phyloP scores from a whole-genome alignment of 2,888 invertebrate species.

The Nomada fabriciana region DNA sequence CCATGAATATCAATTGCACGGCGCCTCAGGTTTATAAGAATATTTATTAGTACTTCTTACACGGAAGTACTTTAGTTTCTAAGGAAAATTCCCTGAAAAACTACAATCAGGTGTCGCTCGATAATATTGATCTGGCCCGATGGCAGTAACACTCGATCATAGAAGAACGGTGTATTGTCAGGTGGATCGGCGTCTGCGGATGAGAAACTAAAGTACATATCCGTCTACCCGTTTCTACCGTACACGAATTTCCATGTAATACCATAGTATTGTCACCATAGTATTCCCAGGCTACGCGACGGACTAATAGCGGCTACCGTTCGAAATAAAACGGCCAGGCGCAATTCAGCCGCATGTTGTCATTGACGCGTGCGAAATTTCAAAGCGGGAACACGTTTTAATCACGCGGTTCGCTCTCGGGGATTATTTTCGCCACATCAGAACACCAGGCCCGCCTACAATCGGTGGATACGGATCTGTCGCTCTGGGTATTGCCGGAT shows the following conservation, averaged over 20 bases:
- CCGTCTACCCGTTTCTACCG: slow-evolving; percentile 6
- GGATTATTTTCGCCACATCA: slow-evolving; percentile 64
- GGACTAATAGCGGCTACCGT: slow-evolving; percentile 48
- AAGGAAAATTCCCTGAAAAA: slow-evolving; percentile 23
- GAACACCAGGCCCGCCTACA: slow-evolving; percentile 32
- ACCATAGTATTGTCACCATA: background rate
- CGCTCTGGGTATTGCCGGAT: slow-evolving; percentile 15
- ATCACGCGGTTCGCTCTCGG: slow-evolving; percentile 59
- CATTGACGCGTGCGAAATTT: slow-evolving; percentile 59
- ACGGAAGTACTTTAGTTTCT: too few species aligned
- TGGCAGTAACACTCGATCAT: background rate
- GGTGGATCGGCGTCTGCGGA: background rate
- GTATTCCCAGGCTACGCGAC: slow-evolving; percentile 48
- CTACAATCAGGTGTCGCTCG: slow-evolving; percentile 13
- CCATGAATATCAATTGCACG: background rate
- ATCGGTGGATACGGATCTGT: slow-evolving; percentile 48
- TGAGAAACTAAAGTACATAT: slow-evolving; percentile 51
- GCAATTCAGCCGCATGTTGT: slow-evolving; percentile 53
- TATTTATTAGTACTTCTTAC: background rate
- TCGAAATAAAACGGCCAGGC: slow-evolving; percentile 38
- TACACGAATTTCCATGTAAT: slow-evolving; percentile 18
- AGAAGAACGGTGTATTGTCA: background rate
- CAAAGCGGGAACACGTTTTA: slow-evolving; percentile 50
- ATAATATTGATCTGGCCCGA: slow-evolving; percentile 29
- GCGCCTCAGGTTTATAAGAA: background rate